Conservation (phyloP, 1,140 invertebrate genomes). For the Aphis gossypii region DNA sequence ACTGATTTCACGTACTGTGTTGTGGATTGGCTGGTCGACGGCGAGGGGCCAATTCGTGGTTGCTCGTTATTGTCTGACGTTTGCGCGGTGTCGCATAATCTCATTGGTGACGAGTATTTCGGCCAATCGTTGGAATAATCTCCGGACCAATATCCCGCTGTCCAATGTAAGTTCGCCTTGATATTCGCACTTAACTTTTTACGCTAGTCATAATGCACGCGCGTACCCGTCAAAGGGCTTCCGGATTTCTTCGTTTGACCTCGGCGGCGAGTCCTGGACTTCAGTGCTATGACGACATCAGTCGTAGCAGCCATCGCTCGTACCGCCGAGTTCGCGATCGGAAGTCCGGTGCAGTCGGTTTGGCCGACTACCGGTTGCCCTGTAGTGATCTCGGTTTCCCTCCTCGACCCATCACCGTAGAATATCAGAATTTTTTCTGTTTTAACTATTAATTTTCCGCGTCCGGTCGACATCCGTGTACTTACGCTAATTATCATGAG, state of each 20-base stretch:
- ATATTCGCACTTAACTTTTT: constrained; percentile 62
- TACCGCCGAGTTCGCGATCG: not conserved
- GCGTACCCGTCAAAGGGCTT: not conserved
- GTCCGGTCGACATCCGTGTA: not conserved
- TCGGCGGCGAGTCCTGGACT: too few species aligned
- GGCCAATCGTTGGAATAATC: constrained; percentile 75
- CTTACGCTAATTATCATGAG: not conserved
- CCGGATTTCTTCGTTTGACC: not conserved
- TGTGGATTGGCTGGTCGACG: constrained; percentile 51
- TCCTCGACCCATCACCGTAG: not conserved
- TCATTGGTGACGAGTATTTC: constrained; percentile 74
- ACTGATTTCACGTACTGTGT: not conserved
- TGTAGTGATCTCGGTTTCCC: not conserved
- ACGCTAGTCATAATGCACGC: not conserved
- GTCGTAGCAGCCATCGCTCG: not conserved
- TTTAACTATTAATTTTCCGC: not conserved
- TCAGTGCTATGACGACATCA: not conserved
- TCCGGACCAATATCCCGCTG: constrained; percentile 74
- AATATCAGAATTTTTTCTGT: not conserved
- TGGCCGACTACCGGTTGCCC: not conserved
- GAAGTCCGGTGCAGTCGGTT: not conserved
- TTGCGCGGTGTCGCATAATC: constrained; percentile 69
- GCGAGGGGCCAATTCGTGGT: constrained; percentile 25
- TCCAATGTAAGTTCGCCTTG: constrained; percentile 70
- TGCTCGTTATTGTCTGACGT: constrained; percentile 25